phyloP scores from a whole-genome alignment of 2,113 vertebrate species.

The Festucalex cinctus region DNA sequence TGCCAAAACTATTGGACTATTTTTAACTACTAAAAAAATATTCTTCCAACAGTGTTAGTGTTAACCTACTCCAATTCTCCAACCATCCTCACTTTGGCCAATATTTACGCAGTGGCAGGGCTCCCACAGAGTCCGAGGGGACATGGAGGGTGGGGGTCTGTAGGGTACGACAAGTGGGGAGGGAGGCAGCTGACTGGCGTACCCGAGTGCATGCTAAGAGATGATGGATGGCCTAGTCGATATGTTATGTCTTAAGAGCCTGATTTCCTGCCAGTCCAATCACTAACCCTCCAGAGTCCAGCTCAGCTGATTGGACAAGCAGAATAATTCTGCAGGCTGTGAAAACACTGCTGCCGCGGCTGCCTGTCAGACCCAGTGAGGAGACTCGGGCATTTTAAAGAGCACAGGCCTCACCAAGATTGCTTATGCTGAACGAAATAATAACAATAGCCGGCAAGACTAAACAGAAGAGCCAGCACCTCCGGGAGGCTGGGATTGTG shows the following conservation, averaged over 20 bases:
- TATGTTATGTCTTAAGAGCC: slow-evolving; percentile 98
- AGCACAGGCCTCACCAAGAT: slow-evolving; percentile 64
- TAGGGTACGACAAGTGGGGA: slow-evolving; percentile 51
- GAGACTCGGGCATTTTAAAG: slow-evolving; percentile 76
- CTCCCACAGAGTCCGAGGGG: slow-evolving; percentile 80
- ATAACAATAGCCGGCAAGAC: slow-evolving; percentile 69
- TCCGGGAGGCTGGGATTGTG: slow-evolving; percentile 39
- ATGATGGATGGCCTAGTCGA: slow-evolving; percentile 99
- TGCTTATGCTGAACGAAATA: slow-evolving; percentile 68
- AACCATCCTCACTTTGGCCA: slow-evolving; percentile 60
- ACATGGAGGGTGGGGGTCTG: slow-evolving; percentile 46
- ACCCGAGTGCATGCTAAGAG: slow-evolving; percentile 91
- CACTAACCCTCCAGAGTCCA: slow-evolving; percentile 91
- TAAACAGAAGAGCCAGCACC: slow-evolving; percentile 66
- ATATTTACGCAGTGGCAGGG: slow-evolving; percentile 95
- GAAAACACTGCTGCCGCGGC: slow-evolving; percentile 88
- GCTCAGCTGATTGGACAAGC: slow-evolving; percentile 95
- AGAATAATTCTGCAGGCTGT: slow-evolving; percentile 95
- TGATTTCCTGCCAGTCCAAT: slow-evolving; percentile 99
- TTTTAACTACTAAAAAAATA: slow-evolving; percentile 15
- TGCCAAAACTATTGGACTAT: background rate
- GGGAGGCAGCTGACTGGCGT: slow-evolving; percentile 72
- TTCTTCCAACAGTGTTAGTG: slow-evolving; percentile 31
- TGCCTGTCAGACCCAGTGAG: slow-evolving; percentile 81
- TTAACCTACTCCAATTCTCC: slow-evolving; percentile 41